phyloP scores from a whole-genome alignment of 2,113 vertebrate genomes.

The Abramis brama region DNA sequence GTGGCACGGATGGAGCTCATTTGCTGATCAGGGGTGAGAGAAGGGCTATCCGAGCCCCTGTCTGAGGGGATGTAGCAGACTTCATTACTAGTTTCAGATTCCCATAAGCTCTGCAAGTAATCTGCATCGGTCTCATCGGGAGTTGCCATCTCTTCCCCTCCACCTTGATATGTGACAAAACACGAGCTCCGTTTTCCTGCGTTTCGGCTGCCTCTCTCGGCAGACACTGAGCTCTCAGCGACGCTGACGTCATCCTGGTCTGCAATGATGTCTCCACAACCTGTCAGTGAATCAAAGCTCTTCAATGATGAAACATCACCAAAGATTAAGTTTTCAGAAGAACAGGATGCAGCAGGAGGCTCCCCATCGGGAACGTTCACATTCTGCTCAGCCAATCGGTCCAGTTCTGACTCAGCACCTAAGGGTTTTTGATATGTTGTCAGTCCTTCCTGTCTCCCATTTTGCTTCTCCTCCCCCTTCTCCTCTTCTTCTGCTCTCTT shows the following conservation, averaged over 20 bases:
- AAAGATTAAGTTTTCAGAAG: conserved; percentile 85
- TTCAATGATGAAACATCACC: conserved; percentile 93
- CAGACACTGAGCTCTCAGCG: conserved; percentile 85
- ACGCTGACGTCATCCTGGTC: conserved; percentile 93
- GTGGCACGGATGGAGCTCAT: conserved; percentile 65
- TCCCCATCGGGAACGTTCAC: conserved; percentile 65
- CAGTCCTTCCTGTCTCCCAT: background rate
- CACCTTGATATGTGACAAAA: conserved; percentile 94
- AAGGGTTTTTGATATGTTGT: conserved; percentile 55
- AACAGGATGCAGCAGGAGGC: conserved; percentile 64
- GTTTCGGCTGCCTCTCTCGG: conserved; percentile 84
- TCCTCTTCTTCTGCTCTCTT: conserved; percentile 44
- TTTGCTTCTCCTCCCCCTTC: conserved; percentile 40
- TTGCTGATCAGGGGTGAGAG: conserved; percentile 59
- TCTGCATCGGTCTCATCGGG: conserved; percentile 85
- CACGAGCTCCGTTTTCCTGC: conserved; percentile 89
- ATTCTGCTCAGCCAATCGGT: conserved; percentile 66
- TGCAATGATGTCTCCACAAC: conserved; percentile 95
- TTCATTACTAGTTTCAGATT: conserved; percentile 69
- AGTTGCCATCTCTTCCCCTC: conserved; percentile 96
- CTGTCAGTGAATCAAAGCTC: conserved; percentile 96
- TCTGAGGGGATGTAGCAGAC: conserved; percentile 68
- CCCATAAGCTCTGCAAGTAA: conserved; percentile 83
- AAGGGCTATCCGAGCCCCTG: conserved; percentile 59
- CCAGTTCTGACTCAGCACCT: conserved; percentile 61